Evolutionary conservation across 1,140 invertebrate species (phyloP), one percentile per base, ranked within the genome.

Genomic region (Riptortus pedestris): DNA sequence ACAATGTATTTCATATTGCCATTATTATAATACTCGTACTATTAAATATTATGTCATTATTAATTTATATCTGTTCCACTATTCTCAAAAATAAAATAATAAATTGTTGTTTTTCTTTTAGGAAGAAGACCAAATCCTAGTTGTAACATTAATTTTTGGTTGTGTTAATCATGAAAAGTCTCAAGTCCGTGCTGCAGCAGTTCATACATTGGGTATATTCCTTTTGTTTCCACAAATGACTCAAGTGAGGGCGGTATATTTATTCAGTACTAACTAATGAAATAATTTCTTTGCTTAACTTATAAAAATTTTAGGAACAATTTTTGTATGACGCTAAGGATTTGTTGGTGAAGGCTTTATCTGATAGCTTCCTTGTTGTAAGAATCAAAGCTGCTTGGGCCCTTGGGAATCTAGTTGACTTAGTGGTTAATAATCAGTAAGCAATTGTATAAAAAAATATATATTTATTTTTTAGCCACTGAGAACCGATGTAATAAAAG

Each of bases 101-200:
- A n/a, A n/a, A n/a, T n/a, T n/a, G n/a, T n/a, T n/a, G n/a, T n/a
- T n/a, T n/a, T n/a, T n/a, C n/a, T 48, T 60, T 4, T 29, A 60
- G 51, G 61, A 66, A 47, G 63, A 65, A 12, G 26, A 29, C 20
- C 63, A 67, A 38, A 65, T 67, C 18, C 43, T 65, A 0, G 26
- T 67, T 2, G 64, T 67, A 16, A 67, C 66, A 4, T 43, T 67
- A n/a, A 26, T 65, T 3, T 65, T 62, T 52, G 66, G 66, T 5
- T 67, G 66, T 45, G 27, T 60, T 27, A 26, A 52, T 22, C 59
- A 65, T 59, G 66, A 67, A 20, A 27, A 63, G 18, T 26, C 20
- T n/a, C 16, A 22, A 52, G 66, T 65, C 7, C 27, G 66, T 55
- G 63, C 43, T 22, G n/a, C 66, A n/a, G 66, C 66, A 31, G 31